Conservation (phyloP, 2,888 invertebrate species). For the Zele albiditarsus region DNA sequence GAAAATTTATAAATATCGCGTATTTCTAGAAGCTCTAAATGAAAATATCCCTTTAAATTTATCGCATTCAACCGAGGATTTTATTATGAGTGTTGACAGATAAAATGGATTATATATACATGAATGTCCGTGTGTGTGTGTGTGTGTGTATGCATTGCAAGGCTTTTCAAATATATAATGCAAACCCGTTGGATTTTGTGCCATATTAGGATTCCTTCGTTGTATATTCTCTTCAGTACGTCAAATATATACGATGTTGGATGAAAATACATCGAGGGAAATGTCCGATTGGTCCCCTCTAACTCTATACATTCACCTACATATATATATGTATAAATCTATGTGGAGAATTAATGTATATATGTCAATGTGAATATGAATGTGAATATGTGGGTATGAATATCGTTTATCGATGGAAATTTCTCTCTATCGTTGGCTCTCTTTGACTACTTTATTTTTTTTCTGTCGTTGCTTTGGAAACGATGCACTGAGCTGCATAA, state of each 20-base stretch:
- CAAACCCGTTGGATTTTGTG: not conserved
- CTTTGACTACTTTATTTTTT: too few relatives aligned
- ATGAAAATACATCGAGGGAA: not conserved
- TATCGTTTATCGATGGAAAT: not conserved
- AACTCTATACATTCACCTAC: not conserved
- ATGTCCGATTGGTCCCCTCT: not conserved
- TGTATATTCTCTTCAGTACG: not conserved
- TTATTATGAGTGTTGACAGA: not conserved
- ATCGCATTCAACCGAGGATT: not conserved
- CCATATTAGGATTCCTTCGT: not conserved
- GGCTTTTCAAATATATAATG: not conserved
- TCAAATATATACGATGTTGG: not conserved
- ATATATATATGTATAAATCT: not conserved
- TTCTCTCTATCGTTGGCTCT: not conserved
- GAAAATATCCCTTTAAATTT: not conserved
- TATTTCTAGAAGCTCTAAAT: too few relatives aligned
- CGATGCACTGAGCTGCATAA: too few relatives aligned
- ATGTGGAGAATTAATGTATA: too few relatives aligned
- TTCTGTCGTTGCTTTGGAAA: too few relatives aligned
- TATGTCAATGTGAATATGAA: not conserved
- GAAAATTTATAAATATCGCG: too few relatives aligned
- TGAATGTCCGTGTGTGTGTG: not conserved
- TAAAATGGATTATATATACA: not conserved
- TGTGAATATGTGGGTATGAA: not conserved
- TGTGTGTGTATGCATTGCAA: not conserved